Percentiles rank a stretch among this genome's conserved stretches.
Evolutionary conservation across 64 coral and sea anemone genomes (phyloP).

Genomic region (Porites australiensis): DNA sequence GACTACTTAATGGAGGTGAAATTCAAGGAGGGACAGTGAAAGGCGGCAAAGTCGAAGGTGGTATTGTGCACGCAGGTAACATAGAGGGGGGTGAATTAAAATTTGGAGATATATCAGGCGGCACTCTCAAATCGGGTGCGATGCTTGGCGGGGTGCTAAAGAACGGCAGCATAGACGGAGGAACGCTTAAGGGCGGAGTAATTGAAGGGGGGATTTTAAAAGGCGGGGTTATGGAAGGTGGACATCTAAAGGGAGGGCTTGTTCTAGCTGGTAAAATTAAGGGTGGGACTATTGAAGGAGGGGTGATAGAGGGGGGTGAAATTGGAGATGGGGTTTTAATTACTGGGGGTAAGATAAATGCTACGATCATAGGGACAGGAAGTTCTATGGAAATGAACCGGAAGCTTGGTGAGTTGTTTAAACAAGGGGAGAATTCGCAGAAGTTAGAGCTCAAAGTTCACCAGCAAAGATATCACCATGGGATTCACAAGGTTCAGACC

Average conservation of each 20-base stretch:
- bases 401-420: conserved; percentile 13
- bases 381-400: conserved; percentile 35
- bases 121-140: conserved; percentile 80
- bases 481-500: neutral
- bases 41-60: conserved; percentile 92
- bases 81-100: conserved; percentile 82
- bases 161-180: conserved; percentile 95
- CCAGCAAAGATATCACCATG: conserved; percentile 8
- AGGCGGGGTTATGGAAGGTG: conserved; percentile 98
- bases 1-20: conserved; percentile 83
- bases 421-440: conserved; percentile 49
- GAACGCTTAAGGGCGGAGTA: conserved; percentile 84
- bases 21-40: conserved; percentile 78
- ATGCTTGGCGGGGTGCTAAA: conserved; percentile 88
- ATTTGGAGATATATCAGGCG: conserved; percentile 91
- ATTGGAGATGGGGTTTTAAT: conserved; percentile 95
- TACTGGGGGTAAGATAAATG: conserved; percentile 83
- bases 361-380: conserved; percentile 65
- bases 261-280: conserved; percentile 95
- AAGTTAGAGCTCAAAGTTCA: conserved; percentile 35
- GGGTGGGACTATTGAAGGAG: conserved; percentile 92
- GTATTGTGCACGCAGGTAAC: conserved; percentile 80
- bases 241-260: conserved; percentile 84
- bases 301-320: conserved; percentile 95
- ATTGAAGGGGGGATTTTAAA: conserved; percentile 92